These are phyloP conservation scores for Dendrolimus punctatus DNA, from an alignment of 1,140 invertebrate genomes.

Conservation along the genomic window DNA sequence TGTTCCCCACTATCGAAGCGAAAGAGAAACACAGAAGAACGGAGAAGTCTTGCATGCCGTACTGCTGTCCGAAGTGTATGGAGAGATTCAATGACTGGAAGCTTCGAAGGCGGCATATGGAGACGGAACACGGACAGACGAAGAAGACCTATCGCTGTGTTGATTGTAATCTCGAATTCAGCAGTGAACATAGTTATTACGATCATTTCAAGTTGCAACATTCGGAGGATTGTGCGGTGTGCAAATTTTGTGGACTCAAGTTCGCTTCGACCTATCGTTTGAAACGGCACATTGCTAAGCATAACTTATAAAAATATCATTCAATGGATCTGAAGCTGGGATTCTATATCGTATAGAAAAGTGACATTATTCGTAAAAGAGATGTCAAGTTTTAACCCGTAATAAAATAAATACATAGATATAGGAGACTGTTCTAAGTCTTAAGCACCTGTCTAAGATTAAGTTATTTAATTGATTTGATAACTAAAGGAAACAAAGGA, in stretches of 20 bases:
- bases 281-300: slow-evolving; percentile 45
- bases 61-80: slow-evolving; percentile 47
- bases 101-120: slow-evolving; percentile 43
- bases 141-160: slow-evolving; percentile 37
- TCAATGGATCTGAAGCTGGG: background rate
- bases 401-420: no score
- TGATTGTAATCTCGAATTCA: slow-evolving; percentile 46
- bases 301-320: slow-evolving; percentile 13
- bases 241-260: slow-evolving; percentile 54
- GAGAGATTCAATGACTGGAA: slow-evolving; percentile 53
- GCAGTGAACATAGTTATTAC: slow-evolving; percentile 41
- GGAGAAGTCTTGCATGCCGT: slow-evolving; percentile 52
- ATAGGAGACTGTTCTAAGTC: no score
- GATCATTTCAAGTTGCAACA: slow-evolving; percentile 51
- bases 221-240: slow-evolving; percentile 42
- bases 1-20: slow-evolving; percentile 50
- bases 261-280: slow-evolving; percentile 42
- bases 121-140: slow-evolving; percentile 34
- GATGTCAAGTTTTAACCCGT: no score
- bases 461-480: no score
- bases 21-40: slow-evolving; percentile 44
- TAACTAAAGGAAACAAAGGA: no score
- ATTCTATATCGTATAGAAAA: no score
- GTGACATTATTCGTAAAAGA: no score
- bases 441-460: no score